These are phyloP conservation scores for Aspidiotus destructor DNA, from an alignment of 2,888 invertebrate genomes.

Conservation along the genomic window DNA sequence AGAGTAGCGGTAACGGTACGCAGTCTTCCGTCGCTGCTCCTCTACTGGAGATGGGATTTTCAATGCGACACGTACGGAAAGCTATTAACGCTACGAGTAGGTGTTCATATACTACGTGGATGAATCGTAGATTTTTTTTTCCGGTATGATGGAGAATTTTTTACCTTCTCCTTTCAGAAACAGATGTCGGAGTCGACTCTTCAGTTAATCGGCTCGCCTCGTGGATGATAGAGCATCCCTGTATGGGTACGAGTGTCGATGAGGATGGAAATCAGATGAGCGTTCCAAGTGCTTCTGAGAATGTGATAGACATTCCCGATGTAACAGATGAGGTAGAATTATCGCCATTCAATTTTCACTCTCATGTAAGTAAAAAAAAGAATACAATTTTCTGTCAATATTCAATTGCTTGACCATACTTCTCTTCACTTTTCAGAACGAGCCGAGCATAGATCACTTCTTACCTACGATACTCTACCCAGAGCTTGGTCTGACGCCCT, in stretches of 20 bases:
- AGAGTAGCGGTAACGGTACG: neutral
- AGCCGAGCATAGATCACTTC: slow-evolving; percentile 11
- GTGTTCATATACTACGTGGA: too few species aligned
- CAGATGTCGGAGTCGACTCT: slow-evolving; percentile 38
- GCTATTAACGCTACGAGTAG: slow-evolving; percentile 49
- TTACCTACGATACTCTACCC: slow-evolving; percentile 9
- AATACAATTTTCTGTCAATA: neutral
- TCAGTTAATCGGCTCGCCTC: slow-evolving; percentile 50
- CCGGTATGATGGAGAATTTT: too few species aligned
- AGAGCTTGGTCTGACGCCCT: slow-evolving; percentile 8
- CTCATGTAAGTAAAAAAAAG: neutral
- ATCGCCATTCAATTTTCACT: neutral
- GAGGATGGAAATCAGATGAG: slow-evolving; percentile 22
- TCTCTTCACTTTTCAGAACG: neutral
- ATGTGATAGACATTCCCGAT: neutral
- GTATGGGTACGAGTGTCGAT: slow-evolving; percentile 31
- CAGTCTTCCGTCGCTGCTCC: slow-evolving; percentile 45
- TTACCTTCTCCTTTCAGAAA: too few species aligned
- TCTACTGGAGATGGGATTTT: slow-evolving; percentile 55
- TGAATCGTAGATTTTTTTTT: too few species aligned
- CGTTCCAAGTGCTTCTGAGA: neutral
- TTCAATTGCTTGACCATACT: neutral
- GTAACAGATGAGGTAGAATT: neutral
- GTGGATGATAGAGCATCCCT: slow-evolving; percentile 57
- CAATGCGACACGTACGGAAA: slow-evolving; percentile 48